Evolutionary conservation across 2,113 vertebrate genomes (phyloP), one percentile per base, ranked within the genome.

Genomic region (Carassius carassius): DNA sequence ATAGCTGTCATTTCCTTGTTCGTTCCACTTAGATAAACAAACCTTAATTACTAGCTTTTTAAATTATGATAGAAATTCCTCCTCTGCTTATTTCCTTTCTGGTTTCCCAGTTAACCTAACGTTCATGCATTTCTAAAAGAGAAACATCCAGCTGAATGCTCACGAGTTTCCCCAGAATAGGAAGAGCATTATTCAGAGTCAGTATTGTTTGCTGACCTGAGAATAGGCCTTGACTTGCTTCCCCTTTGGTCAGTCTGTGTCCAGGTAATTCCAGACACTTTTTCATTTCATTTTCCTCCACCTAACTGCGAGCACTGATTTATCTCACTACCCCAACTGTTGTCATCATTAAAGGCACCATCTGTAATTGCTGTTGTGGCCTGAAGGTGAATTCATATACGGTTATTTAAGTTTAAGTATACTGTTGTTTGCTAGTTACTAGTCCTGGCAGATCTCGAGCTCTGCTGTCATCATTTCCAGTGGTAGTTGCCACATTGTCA

Each of bases 111-210:
- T 73, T 54, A 70, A 41, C 35, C 37, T 72, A 83, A 83, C 81
- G 23, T 41, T 78, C 49, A 54, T 86, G 44, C 81, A 80, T 67
- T 56, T 79, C 76, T 84, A 84, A 87, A 84, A 14, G 76, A 58
- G 82, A 74, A 49, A 12, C 23, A 2, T 75, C 85, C 56, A 79
- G 56, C 56, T 44, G 58, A 69, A 85, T 4, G 54, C 69, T 49
- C 72, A 81, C 19, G 54, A 58, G 7, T 69, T 65, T 25, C 51
- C 47, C 63, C 56, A 70, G 32, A 21, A 32, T 29, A n/a, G 29
- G 81, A 84, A 56, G 63, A 80, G 29, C 85, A 21, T 74, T 69
- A 60, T 35, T 54, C 51, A 13, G 12, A 54, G 7, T 86, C 65
- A 41, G 62, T 82, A 23, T 47, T 25, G 44, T 41, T 21, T 16